Percentiles rank a stretch among this genome's conserved stretches.
Conservation (phyloP, 2,113 vertebrate species). For the Microcebus griseorufus region DNA sequence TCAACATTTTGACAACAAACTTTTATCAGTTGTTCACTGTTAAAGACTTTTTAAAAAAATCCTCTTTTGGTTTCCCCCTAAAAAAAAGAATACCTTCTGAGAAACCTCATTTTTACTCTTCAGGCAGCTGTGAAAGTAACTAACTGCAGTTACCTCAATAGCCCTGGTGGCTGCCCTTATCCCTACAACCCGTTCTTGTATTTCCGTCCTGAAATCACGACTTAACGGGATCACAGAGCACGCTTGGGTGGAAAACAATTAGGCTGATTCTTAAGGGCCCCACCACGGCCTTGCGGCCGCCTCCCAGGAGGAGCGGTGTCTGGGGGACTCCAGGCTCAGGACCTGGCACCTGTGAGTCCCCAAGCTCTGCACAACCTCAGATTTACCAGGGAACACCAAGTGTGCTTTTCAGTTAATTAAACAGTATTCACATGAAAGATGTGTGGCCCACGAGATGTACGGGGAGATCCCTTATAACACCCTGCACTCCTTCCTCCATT, state of each 20-base stretch:
- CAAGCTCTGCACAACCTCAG: neutral
- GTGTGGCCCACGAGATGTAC: neutral
- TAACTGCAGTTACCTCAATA: accelerated
- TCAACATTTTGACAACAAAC: neutral
- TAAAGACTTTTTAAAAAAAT: neutral
- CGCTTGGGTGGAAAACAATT: neutral
- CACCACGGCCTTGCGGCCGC: accelerated
- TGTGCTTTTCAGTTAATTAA: neutral
- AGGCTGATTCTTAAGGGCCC: neutral
- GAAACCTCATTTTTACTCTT: neutral
- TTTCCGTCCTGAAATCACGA: neutral
- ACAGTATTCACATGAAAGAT: accelerated
- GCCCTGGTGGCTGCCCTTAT: accelerated
- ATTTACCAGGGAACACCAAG: neutral
- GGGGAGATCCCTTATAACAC: accelerated
- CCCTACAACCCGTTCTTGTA: accelerated
- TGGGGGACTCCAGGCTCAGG: too few species aligned
- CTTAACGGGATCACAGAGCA: accelerated
- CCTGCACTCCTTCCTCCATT: accelerated
- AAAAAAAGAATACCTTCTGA: neutral
- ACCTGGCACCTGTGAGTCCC: too few species aligned
- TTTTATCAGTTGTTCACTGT: neutral
- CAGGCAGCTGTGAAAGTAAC: neutral
- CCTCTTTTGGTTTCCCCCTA: neutral
- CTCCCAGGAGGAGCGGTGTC: accelerated